Evolutionary conservation across 2,888 invertebrate genomes (phyloP).

Genomic region (Drosophila meridionalis): DNA sequence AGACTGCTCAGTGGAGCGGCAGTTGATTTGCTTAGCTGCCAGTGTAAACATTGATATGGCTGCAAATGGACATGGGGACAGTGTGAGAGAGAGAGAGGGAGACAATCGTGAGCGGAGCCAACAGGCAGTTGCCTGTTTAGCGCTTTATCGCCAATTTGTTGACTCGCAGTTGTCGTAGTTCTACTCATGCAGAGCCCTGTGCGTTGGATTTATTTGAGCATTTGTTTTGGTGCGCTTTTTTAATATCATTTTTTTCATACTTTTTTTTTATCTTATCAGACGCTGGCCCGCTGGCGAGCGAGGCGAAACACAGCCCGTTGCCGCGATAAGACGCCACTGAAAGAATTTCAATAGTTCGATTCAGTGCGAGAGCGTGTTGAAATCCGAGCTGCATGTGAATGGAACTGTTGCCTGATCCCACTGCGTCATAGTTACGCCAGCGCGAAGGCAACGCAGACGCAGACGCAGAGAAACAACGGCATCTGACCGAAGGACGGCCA

Average conservation of each 20-base stretch:
- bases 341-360: conserved; percentile 35
- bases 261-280: conserved; percentile 40
- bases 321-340: conserved; percentile 44
- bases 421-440: conserved; percentile 49
- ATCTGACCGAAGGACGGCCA: conserved; percentile 8
- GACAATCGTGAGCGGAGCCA: not conserved
- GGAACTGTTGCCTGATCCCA: conserved; percentile 34
- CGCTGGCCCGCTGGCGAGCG: conserved; percentile 10
- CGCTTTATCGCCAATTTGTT: conserved; percentile 36
- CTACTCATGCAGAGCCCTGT: not conserved
- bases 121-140: not conserved
- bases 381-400: conserved; percentile 71
- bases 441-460: not conserved
- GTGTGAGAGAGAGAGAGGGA: not conserved
- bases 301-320: conserved; percentile 28
- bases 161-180: not conserved
- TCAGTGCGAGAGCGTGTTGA: conserved; percentile 25
- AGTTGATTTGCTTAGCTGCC: conserved; percentile 10
- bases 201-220: conserved; percentile 16
- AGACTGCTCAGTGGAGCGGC: conserved; percentile 4
- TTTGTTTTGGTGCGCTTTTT: conserved; percentile 33
- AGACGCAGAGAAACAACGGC: not conserved
- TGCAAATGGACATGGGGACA: not conserved
- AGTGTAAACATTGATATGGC: conserved; percentile 14
- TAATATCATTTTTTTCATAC: not conserved